Evolutionary conservation across 2,113 vertebrate species (phyloP).

Genomic region (Micronisus gabar): DNA sequence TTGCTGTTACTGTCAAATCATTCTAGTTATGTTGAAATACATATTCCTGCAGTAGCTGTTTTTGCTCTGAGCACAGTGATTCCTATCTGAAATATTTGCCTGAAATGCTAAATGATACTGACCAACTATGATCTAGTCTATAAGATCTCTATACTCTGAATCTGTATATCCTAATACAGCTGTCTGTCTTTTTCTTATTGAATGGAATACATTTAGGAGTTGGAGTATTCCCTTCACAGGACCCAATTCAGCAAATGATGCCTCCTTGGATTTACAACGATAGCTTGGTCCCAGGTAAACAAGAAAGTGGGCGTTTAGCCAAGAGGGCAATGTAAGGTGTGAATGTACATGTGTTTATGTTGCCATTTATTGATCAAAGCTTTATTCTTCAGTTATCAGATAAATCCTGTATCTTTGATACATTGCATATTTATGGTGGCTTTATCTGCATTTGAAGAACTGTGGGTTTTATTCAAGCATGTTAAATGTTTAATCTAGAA

Average conservation of each 20-base stretch:
- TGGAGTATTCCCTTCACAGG: slow-evolving; percentile 88
- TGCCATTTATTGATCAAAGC: not conserved
- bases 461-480: not conserved
- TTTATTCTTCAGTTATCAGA: not conserved
- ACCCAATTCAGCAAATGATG: slow-evolving; percentile 88
- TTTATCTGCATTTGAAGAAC: not conserved
- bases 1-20: not conserved
- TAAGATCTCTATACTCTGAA: not conserved
- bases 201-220: slow-evolving; percentile 74
- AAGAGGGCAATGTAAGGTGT: not conserved
- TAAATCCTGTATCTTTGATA: not conserved
- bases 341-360: fast-evolving
- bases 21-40: not conserved
- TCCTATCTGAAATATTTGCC: slow-evolving; percentile 15
- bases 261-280: slow-evolving; percentile 96
- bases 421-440: not conserved
- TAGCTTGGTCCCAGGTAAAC: slow-evolving; percentile 90
- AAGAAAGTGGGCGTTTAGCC: not conserved
- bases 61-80: not conserved
- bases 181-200: not conserved
- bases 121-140: not conserved
- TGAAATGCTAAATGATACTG: not conserved
- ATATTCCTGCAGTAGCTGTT: not conserved
- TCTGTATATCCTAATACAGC: not conserved
- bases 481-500: not conserved